Percentiles rank a stretch among this genome's conserved stretches.
These are phyloP conservation scores for Neodiprion fabricii DNA, from an alignment of 1,140 invertebrate genomes.

Conservation along the genomic window DNA sequence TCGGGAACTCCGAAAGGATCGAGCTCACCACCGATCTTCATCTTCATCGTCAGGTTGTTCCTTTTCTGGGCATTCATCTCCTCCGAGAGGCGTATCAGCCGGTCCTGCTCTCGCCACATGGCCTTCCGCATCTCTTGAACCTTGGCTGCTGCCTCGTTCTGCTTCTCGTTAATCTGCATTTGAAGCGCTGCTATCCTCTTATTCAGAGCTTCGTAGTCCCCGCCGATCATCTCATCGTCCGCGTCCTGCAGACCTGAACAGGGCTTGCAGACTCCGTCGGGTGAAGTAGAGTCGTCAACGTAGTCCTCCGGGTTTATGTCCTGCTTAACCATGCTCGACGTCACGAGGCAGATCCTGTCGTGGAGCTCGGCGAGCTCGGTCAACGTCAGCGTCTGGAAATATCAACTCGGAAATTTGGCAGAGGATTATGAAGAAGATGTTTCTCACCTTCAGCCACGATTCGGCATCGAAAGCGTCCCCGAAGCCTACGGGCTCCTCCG, in stretches of 20 bases:
- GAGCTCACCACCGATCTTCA: slow-evolving; percentile 16
- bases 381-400: slow-evolving; percentile 44
- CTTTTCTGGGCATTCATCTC: slow-evolving; percentile 43
- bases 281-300: not conserved
- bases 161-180: slow-evolving; percentile 45
- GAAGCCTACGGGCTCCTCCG: not conserved
- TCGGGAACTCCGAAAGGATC: not conserved
- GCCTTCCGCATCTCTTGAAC: slow-evolving; percentile 38
- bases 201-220: slow-evolving; percentile 39
- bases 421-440: slow-evolving; percentile 2
- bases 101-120: slow-evolving; percentile 39
- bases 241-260: slow-evolving; percentile 10
- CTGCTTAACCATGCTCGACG: slow-evolving; percentile 39
- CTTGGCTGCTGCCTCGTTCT: slow-evolving; percentile 39
- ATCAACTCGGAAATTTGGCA: not conserved
- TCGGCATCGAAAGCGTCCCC: slow-evolving; percentile 37
- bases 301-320: slow-evolving; percentile 24
- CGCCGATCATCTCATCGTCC: slow-evolving; percentile 14
- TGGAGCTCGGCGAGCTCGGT: slow-evolving; percentile 50
- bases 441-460: slow-evolving; percentile 44
- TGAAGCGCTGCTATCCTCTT: slow-evolving; percentile 47
- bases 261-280: not conserved
- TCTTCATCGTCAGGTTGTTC: slow-evolving; percentile 32
- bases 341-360: slow-evolving; percentile 45
- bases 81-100: slow-evolving; percentile 40